A percentile compares a stretch with the other conserved stretches of the same genome.
Conservation (phyloP, 2,113 vertebrate genomes). For the Pelusios castaneus region DNA sequence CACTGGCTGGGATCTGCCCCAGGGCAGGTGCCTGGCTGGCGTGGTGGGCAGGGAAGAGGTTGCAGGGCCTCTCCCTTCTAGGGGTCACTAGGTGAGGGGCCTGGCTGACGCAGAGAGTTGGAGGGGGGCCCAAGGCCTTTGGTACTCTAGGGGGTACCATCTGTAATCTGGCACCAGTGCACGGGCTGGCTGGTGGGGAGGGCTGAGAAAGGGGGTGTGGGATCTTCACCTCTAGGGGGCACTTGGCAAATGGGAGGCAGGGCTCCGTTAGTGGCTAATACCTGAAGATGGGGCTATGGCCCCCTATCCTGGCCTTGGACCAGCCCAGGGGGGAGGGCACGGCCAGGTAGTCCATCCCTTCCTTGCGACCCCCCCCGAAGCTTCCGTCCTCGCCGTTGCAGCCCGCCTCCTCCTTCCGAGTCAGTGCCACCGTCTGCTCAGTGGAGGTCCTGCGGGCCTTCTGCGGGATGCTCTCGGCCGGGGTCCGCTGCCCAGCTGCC, state of each 20-base stretch:
- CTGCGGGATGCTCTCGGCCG: constrained; percentile 86
- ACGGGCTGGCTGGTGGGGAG: background rate
- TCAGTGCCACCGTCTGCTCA: constrained; percentile 80
- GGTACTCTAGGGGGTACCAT: too few species aligned
- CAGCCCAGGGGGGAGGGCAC: constrained; percentile 90
- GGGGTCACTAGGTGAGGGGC: background rate
- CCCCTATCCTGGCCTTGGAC: constrained; percentile 88
- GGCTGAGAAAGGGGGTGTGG: background rate
- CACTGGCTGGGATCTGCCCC: too few species aligned
- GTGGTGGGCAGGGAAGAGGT: background rate
- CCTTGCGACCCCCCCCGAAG: constrained; percentile 76
- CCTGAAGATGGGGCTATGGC: constrained; percentile 93
- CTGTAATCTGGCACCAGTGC: too few species aligned
- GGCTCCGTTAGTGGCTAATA: constrained; percentile 29
- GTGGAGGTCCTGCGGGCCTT: constrained; percentile 90
- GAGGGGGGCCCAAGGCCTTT: too few species aligned
- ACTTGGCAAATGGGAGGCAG: background rate
- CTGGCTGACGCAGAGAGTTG: background rate
- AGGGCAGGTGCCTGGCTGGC: background rate
- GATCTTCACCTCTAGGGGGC: background rate
- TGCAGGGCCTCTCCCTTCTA: background rate
- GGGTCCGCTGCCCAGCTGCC: constrained; percentile 30
- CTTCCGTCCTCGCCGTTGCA: constrained; percentile 68
- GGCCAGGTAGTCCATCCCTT: constrained; percentile 92
- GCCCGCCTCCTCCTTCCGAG: constrained; percentile 61